phyloP scores from a whole-genome alignment of 2,113 vertebrate species.

The Leiothrix lutea region DNA sequence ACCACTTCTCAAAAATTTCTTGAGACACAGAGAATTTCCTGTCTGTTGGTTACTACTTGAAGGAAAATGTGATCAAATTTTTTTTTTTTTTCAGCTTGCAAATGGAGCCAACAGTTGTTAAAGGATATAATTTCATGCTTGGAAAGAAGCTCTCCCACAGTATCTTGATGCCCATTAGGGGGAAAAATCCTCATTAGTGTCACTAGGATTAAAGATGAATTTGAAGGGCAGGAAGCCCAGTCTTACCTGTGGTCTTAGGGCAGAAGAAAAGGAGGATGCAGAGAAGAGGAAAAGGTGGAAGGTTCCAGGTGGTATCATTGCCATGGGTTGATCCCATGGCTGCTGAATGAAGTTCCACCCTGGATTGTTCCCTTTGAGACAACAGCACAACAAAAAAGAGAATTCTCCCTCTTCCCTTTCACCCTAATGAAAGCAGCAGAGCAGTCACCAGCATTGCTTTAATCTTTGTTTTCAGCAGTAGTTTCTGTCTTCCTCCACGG shows the following conservation, averaged over 20 bases:
- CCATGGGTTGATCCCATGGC: background rate
- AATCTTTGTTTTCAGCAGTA: background rate
- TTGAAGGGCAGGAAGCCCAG: background rate
- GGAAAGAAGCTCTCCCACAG: background rate
- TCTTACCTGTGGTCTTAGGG: background rate
- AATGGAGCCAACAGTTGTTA: background rate
- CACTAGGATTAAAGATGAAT: background rate
- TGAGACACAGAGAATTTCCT: background rate
- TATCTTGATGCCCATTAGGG: background rate
- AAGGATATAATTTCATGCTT: background rate
- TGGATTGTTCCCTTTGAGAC: background rate
- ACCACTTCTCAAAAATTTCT: background rate
- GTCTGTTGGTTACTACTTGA: background rate
- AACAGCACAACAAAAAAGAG: background rate
- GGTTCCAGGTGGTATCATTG: background rate
- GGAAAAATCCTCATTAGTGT: background rate
- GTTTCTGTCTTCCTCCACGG: background rate
- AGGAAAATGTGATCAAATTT: background rate
- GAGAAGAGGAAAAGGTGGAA: background rate
- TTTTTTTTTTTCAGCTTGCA: background rate
- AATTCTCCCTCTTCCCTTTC: background rate
- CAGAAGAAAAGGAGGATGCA: background rate
- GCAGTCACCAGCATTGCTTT: background rate
- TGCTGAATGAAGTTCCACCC: background rate
- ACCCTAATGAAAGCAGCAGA: constrained; percentile 16